Conservation (phyloP, 2,888 invertebrate species). For the Campoletis raptor region DNA sequence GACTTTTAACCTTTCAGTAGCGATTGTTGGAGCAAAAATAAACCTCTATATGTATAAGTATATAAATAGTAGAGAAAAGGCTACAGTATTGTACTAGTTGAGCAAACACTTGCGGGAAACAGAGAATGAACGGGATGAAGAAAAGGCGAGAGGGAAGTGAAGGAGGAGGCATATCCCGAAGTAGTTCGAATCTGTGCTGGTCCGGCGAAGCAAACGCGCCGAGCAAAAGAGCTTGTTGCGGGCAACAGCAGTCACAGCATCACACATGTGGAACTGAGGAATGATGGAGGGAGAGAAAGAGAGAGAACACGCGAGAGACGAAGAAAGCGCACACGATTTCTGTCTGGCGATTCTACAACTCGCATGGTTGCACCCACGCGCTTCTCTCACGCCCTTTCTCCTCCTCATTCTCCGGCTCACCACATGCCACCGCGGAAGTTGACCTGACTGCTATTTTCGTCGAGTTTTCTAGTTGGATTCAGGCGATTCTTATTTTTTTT, state of each 20-base stretch:
- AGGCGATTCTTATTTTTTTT: constrained; percentile 42
- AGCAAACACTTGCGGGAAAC: constrained; percentile 57
- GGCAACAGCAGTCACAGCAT: constrained; percentile 10
- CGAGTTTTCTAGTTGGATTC: constrained; percentile 64
- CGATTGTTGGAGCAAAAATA: constrained; percentile 49
- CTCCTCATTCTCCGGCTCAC: constrained; percentile 28
- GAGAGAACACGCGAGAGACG: constrained; percentile 28
- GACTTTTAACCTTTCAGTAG: constrained; percentile 29
- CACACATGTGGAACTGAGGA: constrained; percentile 54
- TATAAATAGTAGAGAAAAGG: neutral
- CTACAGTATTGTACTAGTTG: constrained; percentile 42
- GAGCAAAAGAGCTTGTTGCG: constrained; percentile 49
- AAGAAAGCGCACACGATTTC: constrained; percentile 54
- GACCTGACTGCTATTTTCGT: constrained; percentile 70
- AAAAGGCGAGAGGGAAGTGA: constrained; percentile 33
- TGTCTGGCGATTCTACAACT: constrained; percentile 57
- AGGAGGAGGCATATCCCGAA: constrained; percentile 62
- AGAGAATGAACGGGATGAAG: constrained; percentile 55
- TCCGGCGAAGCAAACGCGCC: constrained; percentile 52
- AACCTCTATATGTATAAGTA: neutral
- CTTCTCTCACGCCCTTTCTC: constrained; percentile 43
- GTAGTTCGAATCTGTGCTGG: constrained; percentile 69
- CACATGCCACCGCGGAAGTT: constrained; percentile 64
- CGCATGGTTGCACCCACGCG: constrained; percentile 64
- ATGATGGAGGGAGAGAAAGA: neutral